Evolutionary conservation across 2,113 vertebrate genomes (phyloP).

Genomic region (Bujurquina vittata): DNA sequence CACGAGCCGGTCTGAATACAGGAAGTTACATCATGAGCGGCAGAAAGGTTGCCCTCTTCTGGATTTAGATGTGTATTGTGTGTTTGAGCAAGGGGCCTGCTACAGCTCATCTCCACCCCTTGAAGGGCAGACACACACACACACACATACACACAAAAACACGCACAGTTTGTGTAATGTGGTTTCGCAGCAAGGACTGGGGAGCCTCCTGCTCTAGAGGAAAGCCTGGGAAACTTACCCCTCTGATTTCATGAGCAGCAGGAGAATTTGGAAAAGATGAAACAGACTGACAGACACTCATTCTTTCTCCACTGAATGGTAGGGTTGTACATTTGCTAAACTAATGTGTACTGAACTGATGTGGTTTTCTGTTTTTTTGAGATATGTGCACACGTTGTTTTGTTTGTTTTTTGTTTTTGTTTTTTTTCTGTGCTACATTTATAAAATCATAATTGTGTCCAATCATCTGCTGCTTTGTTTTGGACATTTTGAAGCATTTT

Average conservation of each 20-base stretch:
- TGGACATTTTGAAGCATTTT: background rate
- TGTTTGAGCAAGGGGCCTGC: conserved; percentile 9
- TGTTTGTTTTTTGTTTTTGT: background rate
- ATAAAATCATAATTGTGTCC: background rate
- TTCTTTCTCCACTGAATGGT: conserved; percentile 38
- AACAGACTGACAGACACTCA: background rate
- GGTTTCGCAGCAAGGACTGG: conserved; percentile 36
- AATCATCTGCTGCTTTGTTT: background rate
- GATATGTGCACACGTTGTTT: background rate
- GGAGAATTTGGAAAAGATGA: conserved; percentile 49
- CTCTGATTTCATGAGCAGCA: conserved; percentile 36
- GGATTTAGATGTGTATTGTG: conserved; percentile 50
- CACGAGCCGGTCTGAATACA: conserved; percentile 33
- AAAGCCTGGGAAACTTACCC: conserved; percentile 33
- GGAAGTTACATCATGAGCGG: conserved; percentile 66
- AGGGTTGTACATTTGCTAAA: conserved; percentile 15
- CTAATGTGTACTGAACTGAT: background rate
- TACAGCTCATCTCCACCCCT: conserved; percentile 36
- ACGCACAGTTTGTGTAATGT: conserved; percentile 57
- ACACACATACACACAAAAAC: background rate
- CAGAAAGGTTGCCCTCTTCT: conserved; percentile 63
- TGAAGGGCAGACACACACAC: conserved; percentile 71
- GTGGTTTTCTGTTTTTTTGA: conserved; percentile 18
- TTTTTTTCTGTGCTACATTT: background rate
- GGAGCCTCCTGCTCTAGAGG: conserved; percentile 26